Evolutionary conservation across 2,113 vertebrate species (phyloP).

Genomic region (Plotosus lineatus): DNA sequence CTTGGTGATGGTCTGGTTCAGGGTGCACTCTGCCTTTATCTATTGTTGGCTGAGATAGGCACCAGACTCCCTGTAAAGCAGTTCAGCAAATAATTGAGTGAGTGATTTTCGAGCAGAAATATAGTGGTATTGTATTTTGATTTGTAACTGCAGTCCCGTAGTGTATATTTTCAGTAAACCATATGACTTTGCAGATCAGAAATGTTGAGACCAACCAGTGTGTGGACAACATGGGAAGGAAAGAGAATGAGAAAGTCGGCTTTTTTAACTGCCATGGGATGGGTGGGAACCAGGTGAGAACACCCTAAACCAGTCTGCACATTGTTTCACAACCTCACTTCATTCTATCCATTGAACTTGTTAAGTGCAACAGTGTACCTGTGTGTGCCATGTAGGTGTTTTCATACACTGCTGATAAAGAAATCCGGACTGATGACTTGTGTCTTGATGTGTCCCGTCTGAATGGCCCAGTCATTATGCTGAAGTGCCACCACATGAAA

Average conservation of each 20-base stretch:
- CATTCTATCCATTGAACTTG: constrained; percentile 18
- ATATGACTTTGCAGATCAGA: constrained; percentile 78
- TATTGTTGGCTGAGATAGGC: too few species aligned
- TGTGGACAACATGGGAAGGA: constrained; percentile 98
- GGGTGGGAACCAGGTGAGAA: constrained; percentile 95
- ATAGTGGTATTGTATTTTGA: background rate
- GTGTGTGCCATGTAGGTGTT: constrained; percentile 81
- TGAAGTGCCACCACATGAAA: constrained; percentile 98
- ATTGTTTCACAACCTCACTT: background rate
- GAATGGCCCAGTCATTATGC: constrained; percentile 92
- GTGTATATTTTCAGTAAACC: background rate
- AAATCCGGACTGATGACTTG: constrained; percentile 95
- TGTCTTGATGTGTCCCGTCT: constrained; percentile 95
- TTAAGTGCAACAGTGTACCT: background rate
- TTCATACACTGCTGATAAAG: constrained; percentile 95
- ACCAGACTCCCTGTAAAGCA: too few species aligned
- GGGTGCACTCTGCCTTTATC: too few species aligned
- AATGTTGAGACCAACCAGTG: constrained; percentile 99
- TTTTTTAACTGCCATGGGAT: constrained; percentile 99
- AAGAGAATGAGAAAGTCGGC: constrained; percentile 97
- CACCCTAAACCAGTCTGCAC: background rate
- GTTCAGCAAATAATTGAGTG: too few species aligned
- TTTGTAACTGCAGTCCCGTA: background rate
- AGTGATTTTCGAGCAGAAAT: too few species aligned
- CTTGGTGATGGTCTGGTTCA: too few species aligned